Conservation (phyloP, 2,113 vertebrate species). For the Cettia cetti region DNA sequence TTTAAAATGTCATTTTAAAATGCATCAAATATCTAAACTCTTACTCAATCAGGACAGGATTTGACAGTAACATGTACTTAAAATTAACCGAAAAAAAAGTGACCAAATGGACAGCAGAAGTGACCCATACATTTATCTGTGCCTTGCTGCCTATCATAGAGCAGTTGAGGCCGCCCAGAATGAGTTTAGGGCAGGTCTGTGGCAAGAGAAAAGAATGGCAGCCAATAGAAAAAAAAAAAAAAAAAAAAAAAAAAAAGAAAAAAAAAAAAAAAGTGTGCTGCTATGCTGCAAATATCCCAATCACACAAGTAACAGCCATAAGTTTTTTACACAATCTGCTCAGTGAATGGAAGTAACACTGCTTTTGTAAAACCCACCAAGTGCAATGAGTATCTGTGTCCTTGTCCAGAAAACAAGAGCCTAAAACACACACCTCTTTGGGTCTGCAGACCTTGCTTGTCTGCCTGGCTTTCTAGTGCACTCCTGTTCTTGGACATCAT, state of each 20-base stretch:
- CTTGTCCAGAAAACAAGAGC: not conserved
- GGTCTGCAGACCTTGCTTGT: not conserved
- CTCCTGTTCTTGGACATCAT: not conserved
- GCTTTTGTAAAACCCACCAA: not conserved
- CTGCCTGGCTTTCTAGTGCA: not conserved
- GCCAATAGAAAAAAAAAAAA: not conserved
- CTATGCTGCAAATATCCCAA: not conserved
- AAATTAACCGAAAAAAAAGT: not conserved
- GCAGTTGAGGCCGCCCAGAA: not conserved
- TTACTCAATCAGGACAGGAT: not conserved
- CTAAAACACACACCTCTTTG: not conserved
- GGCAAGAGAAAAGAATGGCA: not conserved
- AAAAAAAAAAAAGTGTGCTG: not conserved
- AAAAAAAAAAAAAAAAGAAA: not conserved
- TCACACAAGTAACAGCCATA: not conserved
- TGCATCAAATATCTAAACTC: slow-evolving; percentile 12
- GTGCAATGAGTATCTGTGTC: not conserved
- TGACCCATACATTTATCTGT: not conserved
- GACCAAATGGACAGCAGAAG: not conserved
- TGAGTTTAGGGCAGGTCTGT: not conserved
- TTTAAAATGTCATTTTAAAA: slow-evolving; percentile 61
- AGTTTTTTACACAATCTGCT: not conserved
- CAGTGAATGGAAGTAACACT: not conserved
- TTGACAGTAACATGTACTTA: not conserved
- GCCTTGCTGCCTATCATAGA: not conserved